Base-by-base conservation (phyloP, 2,113 vertebrate genomes). In the Aegithalos caudatus region DNA sequence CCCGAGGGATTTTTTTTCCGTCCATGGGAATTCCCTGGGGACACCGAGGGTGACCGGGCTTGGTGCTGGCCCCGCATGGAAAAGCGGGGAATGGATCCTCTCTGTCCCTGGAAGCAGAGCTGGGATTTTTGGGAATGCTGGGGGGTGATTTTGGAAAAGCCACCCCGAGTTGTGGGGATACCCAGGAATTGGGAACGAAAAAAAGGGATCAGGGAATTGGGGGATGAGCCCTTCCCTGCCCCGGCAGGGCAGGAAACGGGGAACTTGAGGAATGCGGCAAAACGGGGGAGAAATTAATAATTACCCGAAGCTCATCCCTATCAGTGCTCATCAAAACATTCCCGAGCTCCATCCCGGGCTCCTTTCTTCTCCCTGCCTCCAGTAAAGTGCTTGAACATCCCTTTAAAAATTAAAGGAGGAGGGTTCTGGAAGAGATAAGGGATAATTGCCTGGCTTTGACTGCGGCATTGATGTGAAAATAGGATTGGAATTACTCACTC, bases 391-490 rank as follows among this genome's bases (percentile, higher is more conserved):
- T 97, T 74, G 69, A 97, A 94, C 95, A 96, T 96, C 97, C 96
- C 92, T 97, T 97, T 95, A 97, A 97, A 97, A 97, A 97, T 93
- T 92, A 97, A 97, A 97, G 88, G 97, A 95, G 95, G 92, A 92
- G 94, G 97, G 96, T 94, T 97, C 92, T 89, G 96, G 96, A 94
- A 92, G 94, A 98, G 98, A 98, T 98, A 97, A 98, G 98, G 97
- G 97, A 97, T 98, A 98, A 98, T 98, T 98, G 98, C 97, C 96
- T 97, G 88, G 95, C 97, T 98, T 96, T 97, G 98, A 95, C 97
- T 97, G 98, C 97, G 97, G 98, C 98, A 98, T 99, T 99, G 99
- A 99, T 99, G 98, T 98, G 99, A 98, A 98, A 99, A 98, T 98
- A 97, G 98, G 98, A 98, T 98, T 98, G 98, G 98, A 98, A 99